Evolutionary conservation across 2,888 invertebrate genomes (phyloP).

Genomic region (Acanthosepion esculentum): DNA sequence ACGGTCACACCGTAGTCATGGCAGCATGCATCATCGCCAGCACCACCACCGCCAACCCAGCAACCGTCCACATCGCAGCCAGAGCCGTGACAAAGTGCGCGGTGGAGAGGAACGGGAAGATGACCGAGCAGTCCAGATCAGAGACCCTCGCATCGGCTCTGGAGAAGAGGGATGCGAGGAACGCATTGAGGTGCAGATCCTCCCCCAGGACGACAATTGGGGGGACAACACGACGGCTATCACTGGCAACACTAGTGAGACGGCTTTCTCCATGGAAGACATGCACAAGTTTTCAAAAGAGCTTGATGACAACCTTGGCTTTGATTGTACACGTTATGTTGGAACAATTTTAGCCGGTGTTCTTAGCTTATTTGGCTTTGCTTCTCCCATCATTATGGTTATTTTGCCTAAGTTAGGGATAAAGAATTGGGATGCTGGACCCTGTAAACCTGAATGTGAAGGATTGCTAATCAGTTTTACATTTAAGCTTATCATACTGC

Average conservation of each 20-base stretch:
- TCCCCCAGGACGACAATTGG: conserved; percentile 98
- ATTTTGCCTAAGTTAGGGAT: conserved; percentile 88
- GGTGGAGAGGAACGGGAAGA: conserved; percentile 59
- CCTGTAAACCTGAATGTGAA: conserved; percentile 78
- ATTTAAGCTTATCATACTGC: conserved; percentile 90
- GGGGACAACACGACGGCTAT: conserved; percentile 98
- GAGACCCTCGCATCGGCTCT: conserved; percentile 65
- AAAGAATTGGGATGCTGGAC: conserved; percentile 76
- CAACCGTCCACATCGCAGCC: conserved; percentile 52
- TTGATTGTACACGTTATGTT: conserved; percentile 79
- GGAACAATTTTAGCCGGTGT: conserved; percentile 87
- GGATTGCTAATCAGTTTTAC: conserved; percentile 92
- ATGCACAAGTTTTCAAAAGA: conserved; percentile 73
- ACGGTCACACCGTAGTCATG: conserved; percentile 77
- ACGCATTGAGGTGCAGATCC: conserved; percentile 91
- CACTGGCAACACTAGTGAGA: conserved; percentile 96
- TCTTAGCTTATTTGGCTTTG: conserved; percentile 87
- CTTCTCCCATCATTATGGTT: conserved; percentile 96
- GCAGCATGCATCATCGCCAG: conserved; percentile 60
- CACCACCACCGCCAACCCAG: conserved; percentile 53
- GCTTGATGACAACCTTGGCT: conserved; percentile 67
- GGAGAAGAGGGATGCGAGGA: conserved; percentile 66
- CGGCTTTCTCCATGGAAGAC: conserved; percentile 94
- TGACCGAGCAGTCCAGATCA: conserved; percentile 70
- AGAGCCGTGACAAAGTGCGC: conserved; percentile 56